These are phyloP conservation scores for Drosophila simulans DNA, from an alignment of 1,140 invertebrate species.

Conservation along the genomic window DNA sequence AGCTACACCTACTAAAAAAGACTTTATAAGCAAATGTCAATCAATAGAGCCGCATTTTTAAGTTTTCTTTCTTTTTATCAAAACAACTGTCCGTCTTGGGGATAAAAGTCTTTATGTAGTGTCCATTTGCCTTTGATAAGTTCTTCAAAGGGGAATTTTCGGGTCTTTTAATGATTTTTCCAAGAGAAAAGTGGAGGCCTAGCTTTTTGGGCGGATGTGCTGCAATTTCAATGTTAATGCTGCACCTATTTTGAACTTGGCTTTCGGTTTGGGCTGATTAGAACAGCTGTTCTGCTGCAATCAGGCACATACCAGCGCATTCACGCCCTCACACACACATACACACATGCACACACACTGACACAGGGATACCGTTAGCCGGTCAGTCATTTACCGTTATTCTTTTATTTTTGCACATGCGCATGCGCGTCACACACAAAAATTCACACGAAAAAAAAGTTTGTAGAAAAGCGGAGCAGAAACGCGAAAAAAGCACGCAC, in stretches of 20 bases:
- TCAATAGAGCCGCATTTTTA: not conserved
- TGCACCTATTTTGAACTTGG: conserved; percentile 47
- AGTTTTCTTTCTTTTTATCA: not conserved
- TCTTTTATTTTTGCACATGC: conserved; percentile 2
- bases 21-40: not conserved
- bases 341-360: conserved; percentile 9
- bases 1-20: not conserved
- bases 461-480: not conserved
- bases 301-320: conserved; percentile 13
- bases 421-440: conserved; percentile 43
- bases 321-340: conserved; percentile 8
- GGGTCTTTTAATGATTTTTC: not conserved
- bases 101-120: not conserved
- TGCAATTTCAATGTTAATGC: conserved; percentile 9
- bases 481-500: conserved; percentile 29
- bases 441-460: conserved; percentile 35
- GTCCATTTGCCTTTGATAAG: not conserved
- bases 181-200: not conserved
- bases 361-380: conserved; percentile 17
- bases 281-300: conserved; percentile 59
- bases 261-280: conserved; percentile 14
- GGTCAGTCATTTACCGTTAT: conserved; percentile 33
- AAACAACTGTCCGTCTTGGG: conserved; percentile 1
- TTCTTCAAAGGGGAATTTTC: not conserved
- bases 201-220: conserved; percentile 9